Base-by-base conservation (phyloP, 2,797 vertebrate species). In the Loriculus beryllinus region DNA sequence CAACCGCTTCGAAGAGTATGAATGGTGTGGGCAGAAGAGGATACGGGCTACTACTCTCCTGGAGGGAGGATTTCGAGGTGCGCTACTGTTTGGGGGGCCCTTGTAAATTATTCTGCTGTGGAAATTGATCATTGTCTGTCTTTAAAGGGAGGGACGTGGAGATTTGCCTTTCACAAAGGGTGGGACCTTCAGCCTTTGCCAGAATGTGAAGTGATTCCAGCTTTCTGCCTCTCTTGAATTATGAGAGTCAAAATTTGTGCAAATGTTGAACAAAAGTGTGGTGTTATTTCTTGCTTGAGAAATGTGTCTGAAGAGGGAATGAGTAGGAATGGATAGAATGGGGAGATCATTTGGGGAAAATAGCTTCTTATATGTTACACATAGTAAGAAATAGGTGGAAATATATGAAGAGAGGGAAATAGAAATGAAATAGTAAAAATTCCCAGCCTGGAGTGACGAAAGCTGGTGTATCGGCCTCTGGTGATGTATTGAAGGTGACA, bases 11-110 rank as follows among this genome's bases (percentile, higher is more conserved):
- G 99, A 99, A 90, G 99, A 99, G 92, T 99, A 99, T 33, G 99
- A 99, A 93, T 99, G 99, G 99, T 99, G 99, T 5, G 99, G 99
- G 18, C 99, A 99, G 98, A 99, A 99, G 97, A 98, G 99, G 98
- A 99, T 99, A 98, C 98, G 99, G 96, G 99, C 99, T 40, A 99
- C 99, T 3, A 98, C 99, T 64, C 98, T 99, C 84, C 97, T 99
- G 97, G 99, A 99, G 96, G 99, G 99, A 93, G 99, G 99, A 84
- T 99, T 99, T 97, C 98, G 99, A 98, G 99, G 99, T 99, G 98
- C 42, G 94, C 42, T 33, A 57, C 22, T 43, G 63, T 76, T 86
- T 71, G 29, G 16, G 43, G 14, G 63, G 23, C 92, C 33, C 13
- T 40, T 81, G 9, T 64, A 62, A 78, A 76, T 59, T 14, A 21